A percentile compares a stretch with the other conserved stretches of the same genome.
Conservation (phyloP, 2,113 vertebrate genomes). For the Balaeniceps rex region DNA sequence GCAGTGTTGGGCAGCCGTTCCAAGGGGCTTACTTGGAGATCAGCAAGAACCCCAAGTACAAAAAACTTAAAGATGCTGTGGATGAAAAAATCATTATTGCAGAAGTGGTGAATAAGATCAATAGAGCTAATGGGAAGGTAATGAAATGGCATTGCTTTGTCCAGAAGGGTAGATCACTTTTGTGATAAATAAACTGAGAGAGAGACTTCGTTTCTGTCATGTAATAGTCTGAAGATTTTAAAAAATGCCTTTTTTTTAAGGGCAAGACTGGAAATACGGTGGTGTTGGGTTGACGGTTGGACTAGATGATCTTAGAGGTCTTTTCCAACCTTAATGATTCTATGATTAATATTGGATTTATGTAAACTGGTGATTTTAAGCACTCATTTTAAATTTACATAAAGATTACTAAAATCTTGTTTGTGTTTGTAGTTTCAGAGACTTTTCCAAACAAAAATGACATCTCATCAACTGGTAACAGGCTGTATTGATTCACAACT, state of each 20-base stretch:
- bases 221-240: not conserved
- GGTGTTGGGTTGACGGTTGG: no score
- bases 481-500: not conserved
- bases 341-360: not conserved
- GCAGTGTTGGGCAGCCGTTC: constrained; percentile 93
- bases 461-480: not conserved
- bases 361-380: not conserved
- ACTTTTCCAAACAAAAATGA: not conserved
- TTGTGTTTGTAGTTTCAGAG: not conserved
- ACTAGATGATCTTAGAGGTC: no score
- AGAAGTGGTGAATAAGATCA: constrained; percentile 96
- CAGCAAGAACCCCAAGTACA: constrained; percentile 94
- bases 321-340: no score
- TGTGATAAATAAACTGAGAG: not conserved
- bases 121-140: constrained; percentile 97
- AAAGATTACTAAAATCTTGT: not conserved
- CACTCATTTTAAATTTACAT: not conserved
- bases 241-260: not conserved
- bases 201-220: accelerated
- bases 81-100: constrained; percentile 96
- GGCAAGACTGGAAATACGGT: not conserved
- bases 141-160: not conserved
- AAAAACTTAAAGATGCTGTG: constrained; percentile 88
- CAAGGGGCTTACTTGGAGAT: constrained; percentile 98
- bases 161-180: not conserved